Base-by-base conservation (phyloP, 2,888 invertebrate genomes). In the Resseliella maxima region DNA sequence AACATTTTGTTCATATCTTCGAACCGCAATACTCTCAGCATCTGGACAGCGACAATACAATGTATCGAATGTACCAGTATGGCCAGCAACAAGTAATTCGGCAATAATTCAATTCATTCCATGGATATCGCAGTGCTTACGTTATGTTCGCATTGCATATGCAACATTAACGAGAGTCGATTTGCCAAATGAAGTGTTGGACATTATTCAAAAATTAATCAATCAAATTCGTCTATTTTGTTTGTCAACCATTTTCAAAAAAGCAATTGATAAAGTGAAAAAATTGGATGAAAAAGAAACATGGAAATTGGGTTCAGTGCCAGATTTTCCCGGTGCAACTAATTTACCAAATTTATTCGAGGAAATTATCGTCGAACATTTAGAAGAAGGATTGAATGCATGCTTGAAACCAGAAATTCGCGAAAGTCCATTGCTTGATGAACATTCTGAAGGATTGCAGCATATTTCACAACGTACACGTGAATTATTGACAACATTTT, bases 211-310 rank as follows among this genome's bases (percentile, higher is more conserved):
- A 89, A 94, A 94, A 88, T 93, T 98, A 81, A 95, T 98, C 88
- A 95, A 97, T 90, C 97, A 98, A 90, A 94, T 98, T 89, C 94
- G 97, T 88, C 92, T 96, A 86, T 95, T 96, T 90, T 97, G 97
- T 88, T 95, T 98, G 93, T 93, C 94, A 12, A 95, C 95, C 87
- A 93, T 98, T 88, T 94, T 98, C 87, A 96, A 96, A 89, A 96
- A 97, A 89, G 95, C 97, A 0, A 95, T 95, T 27, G 95, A 95
- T 88, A 95, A 95, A 88, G 94, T 97, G 46, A 94, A 94, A 89
- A 93, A 93, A 45, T 91, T 97, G 35, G 92, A 93, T 35, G 94
- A 93, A 46, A 93, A 93, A 88, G 98, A 98, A 92, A 95, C 94
- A 0, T 98, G 98, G 98, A 94, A 94, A 89, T 94, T 97, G 87